A percentile compares a stretch with the other conserved stretches of the same genome.
Evolutionary conservation across 2,888 invertebrate species (phyloP).

Genomic region (Aspidiotus rigidus): DNA sequence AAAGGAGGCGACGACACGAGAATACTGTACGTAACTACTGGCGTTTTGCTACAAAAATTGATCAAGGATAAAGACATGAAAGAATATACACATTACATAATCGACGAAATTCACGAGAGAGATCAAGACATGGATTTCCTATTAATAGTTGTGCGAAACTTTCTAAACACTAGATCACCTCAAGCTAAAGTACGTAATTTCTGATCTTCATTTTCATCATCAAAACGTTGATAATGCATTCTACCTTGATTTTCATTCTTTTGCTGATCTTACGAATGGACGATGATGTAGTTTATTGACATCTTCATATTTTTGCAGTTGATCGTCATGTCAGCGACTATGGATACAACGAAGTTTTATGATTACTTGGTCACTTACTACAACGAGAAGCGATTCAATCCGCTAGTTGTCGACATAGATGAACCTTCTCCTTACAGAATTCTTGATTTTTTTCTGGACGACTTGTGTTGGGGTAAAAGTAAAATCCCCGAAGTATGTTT

Average conservation of each 20-base stretch:
- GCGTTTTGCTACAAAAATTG: constrained; percentile 71
- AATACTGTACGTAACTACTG: constrained; percentile 79
- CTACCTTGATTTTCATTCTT: neutral
- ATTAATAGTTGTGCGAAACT: constrained; percentile 67
- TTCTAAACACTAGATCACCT: constrained; percentile 58
- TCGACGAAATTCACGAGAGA: constrained; percentile 91
- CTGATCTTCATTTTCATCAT: neutral
- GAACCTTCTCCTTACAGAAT: constrained; percentile 45
- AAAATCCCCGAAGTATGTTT: constrained; percentile 35
- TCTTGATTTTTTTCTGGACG: constrained; percentile 48
- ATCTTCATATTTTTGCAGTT: constrained; percentile 46
- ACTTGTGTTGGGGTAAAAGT: constrained; percentile 40
- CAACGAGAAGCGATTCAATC: constrained; percentile 40
- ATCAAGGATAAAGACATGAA: constrained; percentile 59
- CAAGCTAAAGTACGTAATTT: constrained; percentile 50
- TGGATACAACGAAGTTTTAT: constrained; percentile 62
- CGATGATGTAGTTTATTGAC: neutral
- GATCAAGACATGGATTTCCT: constrained; percentile 87
- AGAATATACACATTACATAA: constrained; percentile 75
- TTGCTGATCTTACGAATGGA: neutral
- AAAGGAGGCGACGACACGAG: constrained; percentile 58
- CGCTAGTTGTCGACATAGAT: constrained; percentile 51
- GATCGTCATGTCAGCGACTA: constrained; percentile 90
- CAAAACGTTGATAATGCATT: neutral
- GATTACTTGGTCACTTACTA: constrained; percentile 54